Percentiles rank a stretch among this genome's conserved stretches.
Evolutionary conservation across 2,113 vertebrate species (phyloP).

Genomic region (Greenwoodochromis staneri): DNA sequence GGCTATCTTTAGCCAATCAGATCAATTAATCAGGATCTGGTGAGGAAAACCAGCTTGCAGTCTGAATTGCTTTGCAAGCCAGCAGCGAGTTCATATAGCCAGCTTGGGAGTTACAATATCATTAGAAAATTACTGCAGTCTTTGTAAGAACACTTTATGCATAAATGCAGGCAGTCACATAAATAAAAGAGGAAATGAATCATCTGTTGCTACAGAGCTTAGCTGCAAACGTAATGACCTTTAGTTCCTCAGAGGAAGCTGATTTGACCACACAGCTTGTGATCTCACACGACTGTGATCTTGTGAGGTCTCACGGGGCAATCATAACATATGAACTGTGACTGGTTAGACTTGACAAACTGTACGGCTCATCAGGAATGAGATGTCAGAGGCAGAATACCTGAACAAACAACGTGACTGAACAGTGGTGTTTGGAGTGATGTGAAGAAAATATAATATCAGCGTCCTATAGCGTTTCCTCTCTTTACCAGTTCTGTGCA

Average conservation of each 20-base stretch:
- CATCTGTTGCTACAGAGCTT: neutral
- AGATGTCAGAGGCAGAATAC: neutral
- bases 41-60: neutral
- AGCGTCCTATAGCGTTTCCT: neutral
- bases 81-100: neutral
- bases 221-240: neutral
- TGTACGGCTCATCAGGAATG: neutral
- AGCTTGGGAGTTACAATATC: neutral
- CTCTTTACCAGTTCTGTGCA: neutral
- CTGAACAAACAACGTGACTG: neutral
- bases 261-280: neutral
- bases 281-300: neutral
- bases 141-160: neutral
- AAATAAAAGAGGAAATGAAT: neutral
- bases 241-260: neutral
- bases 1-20: neutral
- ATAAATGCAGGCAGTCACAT: neutral
- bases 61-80: neutral
- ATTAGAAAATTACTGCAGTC: neutral
- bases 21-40: neutral
- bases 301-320: neutral
- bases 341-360: neutral
- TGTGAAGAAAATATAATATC: neutral
- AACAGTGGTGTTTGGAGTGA: neutral
- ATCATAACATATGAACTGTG: neutral